Percentiles rank a stretch among this genome's conserved stretches.
Evolutionary conservation across 2,797 vertebrate genomes (phyloP).

Genomic region (Spinibarbus caldwelli): DNA sequence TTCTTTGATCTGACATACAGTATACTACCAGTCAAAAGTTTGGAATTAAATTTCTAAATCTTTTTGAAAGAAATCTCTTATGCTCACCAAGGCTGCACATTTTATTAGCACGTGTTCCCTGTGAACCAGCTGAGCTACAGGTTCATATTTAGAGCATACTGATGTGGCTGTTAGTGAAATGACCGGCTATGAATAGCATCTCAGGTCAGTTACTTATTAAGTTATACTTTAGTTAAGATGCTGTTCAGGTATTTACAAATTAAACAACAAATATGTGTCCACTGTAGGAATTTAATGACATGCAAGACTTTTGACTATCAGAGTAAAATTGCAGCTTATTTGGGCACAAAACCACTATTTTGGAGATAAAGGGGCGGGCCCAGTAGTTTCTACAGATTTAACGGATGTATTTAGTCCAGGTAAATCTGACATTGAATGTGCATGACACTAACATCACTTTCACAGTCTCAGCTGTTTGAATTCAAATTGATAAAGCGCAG

Average conservation of each 20-base stretch:
- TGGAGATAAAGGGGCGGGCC: neutral
- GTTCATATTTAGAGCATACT: too few relatives aligned
- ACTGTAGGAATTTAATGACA: neutral
- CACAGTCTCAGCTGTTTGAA: neutral
- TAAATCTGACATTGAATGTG: neutral
- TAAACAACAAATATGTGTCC: neutral
- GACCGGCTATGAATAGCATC: neutral
- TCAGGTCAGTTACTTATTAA: neutral
- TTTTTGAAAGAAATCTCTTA: too few relatives aligned
- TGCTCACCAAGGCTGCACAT: too few relatives aligned
- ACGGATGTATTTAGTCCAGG: neutral
- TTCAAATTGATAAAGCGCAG: neutral
- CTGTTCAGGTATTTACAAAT: neutral
- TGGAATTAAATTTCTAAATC: neutral
- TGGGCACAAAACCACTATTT: neutral
- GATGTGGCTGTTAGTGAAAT: too few relatives aligned
- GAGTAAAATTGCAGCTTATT: neutral
- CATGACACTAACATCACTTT: neutral
- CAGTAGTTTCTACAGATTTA: neutral
- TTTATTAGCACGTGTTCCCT: too few relatives aligned
- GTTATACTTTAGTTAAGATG: neutral
- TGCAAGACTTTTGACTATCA: too few relatives aligned
- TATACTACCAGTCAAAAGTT: neutral
- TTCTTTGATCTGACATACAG: neutral
- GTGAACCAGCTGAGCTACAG: too few relatives aligned